Base-by-base conservation (phyloP, 1,140 invertebrate genomes). In the Papilio xuthus region DNA sequence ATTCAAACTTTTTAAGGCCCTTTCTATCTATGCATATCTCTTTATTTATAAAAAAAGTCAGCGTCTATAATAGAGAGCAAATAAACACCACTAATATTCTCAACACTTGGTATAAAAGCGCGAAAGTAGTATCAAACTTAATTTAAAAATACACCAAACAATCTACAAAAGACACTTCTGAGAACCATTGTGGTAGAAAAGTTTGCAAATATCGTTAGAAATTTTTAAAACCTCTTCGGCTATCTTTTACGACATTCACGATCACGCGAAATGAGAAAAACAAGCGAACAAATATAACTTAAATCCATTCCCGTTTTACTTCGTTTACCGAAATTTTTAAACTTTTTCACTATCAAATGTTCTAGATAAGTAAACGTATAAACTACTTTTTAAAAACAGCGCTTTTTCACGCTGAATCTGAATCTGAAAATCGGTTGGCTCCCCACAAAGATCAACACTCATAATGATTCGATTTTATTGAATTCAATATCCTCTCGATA, bases 121-220 rank as follows among this genome's bases (percentile, higher is more conserved):
- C 20, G 56, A 60, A 60, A 60, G 20, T 60, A 20, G 56, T 28
- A 63, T 28, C 23, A 63, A 63, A 63, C 47, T 73, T 47, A 47
- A 74, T 74, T 32, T 53, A 50, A 74, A 74, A 74, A 74, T 53
- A 74, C 42, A 74, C 42, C 72, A 74, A 74, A 74, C 72, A 47
- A 74, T 74, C 15, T 50, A 74, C 72, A 74, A 32, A 74, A 28
- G 47, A 74, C 28, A 32, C 47, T 53, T 23, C 72, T 13, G 26
- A 74, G 47, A 74, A 53, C 23, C 72, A 74, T 74, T 74, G 72
- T 26, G 13, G 20, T 18, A 37, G 47, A 53, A 74, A 74, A 74
- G 47, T 74, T 74, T 74, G 72, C 72, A 74, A 74, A 74, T 53
- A 53, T 74, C 72, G 72, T 74, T 74, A 50, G 47, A 56, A 74